phyloP scores from a whole-genome alignment of 2,113 vertebrate genomes.

The Siniperca chuatsi region DNA sequence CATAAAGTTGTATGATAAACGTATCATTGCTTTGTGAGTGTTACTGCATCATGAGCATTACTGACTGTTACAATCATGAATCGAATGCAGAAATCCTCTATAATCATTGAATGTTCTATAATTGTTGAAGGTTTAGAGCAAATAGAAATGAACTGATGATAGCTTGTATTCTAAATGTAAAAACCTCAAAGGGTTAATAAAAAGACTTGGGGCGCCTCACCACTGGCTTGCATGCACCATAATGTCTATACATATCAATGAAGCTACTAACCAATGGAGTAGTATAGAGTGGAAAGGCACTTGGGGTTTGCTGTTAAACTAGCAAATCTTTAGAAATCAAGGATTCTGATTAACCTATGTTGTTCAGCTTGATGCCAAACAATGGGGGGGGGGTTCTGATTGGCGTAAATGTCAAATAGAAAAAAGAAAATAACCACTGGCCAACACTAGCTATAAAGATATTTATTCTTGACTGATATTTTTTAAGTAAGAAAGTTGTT shows the following conservation, averaged over 20 bases:
- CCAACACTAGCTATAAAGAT: conserved; percentile 44
- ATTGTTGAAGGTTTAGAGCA: conserved; percentile 37
- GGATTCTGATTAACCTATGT: conserved; percentile 12
- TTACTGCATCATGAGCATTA: conserved; percentile 65
- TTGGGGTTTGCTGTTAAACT: conserved; percentile 43
- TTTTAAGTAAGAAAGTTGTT: conserved; percentile 19
- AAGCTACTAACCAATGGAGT: conserved; percentile 78
- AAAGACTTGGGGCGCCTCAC: conserved; percentile 49
- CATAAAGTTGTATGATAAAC: conserved; percentile 48
- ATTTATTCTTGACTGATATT: conserved; percentile 51
- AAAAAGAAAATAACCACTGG: conserved; percentile 15
- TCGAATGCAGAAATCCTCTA: conserved; percentile 53
- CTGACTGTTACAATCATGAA: conserved; percentile 70
- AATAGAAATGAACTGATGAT: conserved; percentile 37
- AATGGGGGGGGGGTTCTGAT: conserved; percentile 30
- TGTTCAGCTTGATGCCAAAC: conserved; percentile 60
- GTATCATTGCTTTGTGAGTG: conserved; percentile 61
- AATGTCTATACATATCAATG: conserved; percentile 75
- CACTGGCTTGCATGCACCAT: conserved; percentile 80
- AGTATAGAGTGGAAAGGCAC: conserved; percentile 57
- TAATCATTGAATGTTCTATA: conserved; percentile 67
- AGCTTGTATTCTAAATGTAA: conserved; percentile 42
- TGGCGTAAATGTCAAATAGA: conserved; percentile 8
- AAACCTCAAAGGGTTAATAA: conserved; percentile 27
- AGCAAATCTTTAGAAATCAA: conserved; percentile 22